These are phyloP conservation scores for Mellilla xanthometata DNA, from an alignment of 2,888 invertebrate species.

Conservation along the genomic window DNA sequence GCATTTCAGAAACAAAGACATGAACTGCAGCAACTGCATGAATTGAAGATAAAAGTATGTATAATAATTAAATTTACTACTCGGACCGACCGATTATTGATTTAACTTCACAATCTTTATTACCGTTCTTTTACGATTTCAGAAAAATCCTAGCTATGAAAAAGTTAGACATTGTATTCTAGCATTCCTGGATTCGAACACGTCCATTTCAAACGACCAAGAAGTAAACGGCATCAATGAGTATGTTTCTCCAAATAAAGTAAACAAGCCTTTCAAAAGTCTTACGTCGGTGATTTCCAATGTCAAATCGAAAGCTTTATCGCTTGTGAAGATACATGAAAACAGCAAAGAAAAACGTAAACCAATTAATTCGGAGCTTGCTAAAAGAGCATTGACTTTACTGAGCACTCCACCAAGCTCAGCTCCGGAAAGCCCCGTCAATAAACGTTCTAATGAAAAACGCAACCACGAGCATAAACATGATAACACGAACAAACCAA, in stretches of 20 bases:
- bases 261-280: slow-evolving; percentile 49
- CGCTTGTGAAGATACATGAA: slow-evolving; percentile 71
- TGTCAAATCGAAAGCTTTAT: slow-evolving; percentile 78
- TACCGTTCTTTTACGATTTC: slow-evolving; percentile 39
- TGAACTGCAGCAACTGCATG: slow-evolving; percentile 81
- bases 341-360: slow-evolving; percentile 45
- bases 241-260: slow-evolving; percentile 58
- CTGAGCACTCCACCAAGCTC: slow-evolving; percentile 64
- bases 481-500: slow-evolving; percentile 9
- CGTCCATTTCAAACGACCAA: slow-evolving; percentile 32
- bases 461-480: slow-evolving; percentile 5
- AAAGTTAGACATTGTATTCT: slow-evolving; percentile 71
- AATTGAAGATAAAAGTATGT: slow-evolving; percentile 80
- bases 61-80: too few relatives aligned
- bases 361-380: slow-evolving; percentile 44
- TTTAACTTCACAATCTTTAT: slow-evolving; percentile 6
- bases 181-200: slow-evolving; percentile 65
- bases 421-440: slow-evolving; percentile 46
- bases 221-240: slow-evolving; percentile 40
- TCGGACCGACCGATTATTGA: not conserved
- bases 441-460: slow-evolving; percentile 29
- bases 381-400: slow-evolving; percentile 55
- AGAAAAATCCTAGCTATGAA: slow-evolving; percentile 76
- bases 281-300: slow-evolving; percentile 75
- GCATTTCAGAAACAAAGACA: slow-evolving; percentile 82